phyloP scores from a whole-genome alignment of 2,797 vertebrate genomes.

The Oreochromis grahami region DNA sequence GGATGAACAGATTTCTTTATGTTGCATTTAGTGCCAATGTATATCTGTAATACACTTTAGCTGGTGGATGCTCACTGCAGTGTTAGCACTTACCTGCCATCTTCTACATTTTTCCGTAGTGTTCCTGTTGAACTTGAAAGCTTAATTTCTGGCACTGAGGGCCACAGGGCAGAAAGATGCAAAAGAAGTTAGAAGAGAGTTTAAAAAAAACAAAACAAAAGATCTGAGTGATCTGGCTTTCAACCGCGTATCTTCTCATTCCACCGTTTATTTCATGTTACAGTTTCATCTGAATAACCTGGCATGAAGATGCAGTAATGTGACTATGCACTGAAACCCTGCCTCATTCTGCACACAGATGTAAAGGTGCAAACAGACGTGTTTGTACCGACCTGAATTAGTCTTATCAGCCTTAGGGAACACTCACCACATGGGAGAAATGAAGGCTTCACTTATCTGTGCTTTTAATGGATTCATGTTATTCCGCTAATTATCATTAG shows the following conservation, averaged over 20 bases:
- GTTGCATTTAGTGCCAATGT: constrained; percentile 64
- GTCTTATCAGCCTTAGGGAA: constrained; percentile 33
- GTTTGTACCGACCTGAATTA: constrained; percentile 8
- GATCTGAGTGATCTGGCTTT: constrained; percentile 13
- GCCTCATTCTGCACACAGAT: constrained; percentile 20
- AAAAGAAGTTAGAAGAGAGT: neutral
- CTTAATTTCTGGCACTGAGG: neutral
- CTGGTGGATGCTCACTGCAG: constrained; percentile 5
- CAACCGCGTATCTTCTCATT: neutral
- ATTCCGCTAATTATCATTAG: constrained; percentile 2
- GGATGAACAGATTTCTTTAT: constrained; percentile 10
- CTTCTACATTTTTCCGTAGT: neutral
- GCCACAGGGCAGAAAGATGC: neutral
- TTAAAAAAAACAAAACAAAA: neutral
- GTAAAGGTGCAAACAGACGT: neutral
- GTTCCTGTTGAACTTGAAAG: constrained; percentile 4
- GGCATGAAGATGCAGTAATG: constrained; percentile 46
- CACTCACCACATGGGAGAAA: constrained; percentile 42
- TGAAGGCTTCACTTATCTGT: constrained; percentile 37
- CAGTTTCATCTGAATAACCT: neutral
- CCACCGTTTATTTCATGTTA: neutral
- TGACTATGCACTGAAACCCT: constrained; percentile 57
- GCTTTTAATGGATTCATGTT: constrained; percentile 20
- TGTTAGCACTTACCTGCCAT: constrained; percentile 24
- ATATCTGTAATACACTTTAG: constrained; percentile 14